Conservation (phyloP, 2,113 vertebrate genomes). For the Crotalus helleri region DNA sequence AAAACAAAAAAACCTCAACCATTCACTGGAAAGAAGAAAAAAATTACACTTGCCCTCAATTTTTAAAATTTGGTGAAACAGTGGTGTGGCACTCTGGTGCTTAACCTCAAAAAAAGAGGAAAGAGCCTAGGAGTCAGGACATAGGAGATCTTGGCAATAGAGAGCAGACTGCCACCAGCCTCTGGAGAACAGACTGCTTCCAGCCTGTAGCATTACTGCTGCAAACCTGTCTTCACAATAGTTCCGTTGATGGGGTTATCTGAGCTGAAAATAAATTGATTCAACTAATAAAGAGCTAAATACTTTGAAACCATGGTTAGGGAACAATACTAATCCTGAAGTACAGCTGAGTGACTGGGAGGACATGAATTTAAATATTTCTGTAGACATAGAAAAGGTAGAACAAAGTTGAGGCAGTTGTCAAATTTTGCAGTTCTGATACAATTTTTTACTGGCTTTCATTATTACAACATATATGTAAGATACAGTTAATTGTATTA, state of each 20-base stretch:
- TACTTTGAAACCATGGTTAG: not conserved
- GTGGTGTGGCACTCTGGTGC: not conserved
- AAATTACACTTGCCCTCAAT: not conserved
- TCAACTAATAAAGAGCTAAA: not conserved
- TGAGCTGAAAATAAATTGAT: not conserved
- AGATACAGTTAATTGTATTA: not conserved
- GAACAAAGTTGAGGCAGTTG: not conserved
- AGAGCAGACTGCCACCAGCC: not conserved
- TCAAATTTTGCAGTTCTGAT: not conserved
- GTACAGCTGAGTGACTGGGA: not conserved
- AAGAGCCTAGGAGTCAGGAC: not conserved
- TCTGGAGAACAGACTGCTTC: not conserved
- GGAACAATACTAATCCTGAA: not conserved
- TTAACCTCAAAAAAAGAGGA: not conserved
- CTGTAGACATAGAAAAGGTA: not conserved
- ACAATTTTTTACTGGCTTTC: not conserved
- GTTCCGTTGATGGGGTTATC: not conserved
- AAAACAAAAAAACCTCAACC: not conserved
- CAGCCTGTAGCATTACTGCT: not conserved
- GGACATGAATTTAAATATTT: not conserved
- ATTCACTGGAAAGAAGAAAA: not conserved
- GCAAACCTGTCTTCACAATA: not conserved
- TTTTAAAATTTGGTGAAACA: not conserved
- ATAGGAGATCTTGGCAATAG: not conserved
- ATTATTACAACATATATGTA: not conserved